Conservation (phyloP, 2,888 invertebrate genomes). For the Cerceris rybyensis region DNA sequence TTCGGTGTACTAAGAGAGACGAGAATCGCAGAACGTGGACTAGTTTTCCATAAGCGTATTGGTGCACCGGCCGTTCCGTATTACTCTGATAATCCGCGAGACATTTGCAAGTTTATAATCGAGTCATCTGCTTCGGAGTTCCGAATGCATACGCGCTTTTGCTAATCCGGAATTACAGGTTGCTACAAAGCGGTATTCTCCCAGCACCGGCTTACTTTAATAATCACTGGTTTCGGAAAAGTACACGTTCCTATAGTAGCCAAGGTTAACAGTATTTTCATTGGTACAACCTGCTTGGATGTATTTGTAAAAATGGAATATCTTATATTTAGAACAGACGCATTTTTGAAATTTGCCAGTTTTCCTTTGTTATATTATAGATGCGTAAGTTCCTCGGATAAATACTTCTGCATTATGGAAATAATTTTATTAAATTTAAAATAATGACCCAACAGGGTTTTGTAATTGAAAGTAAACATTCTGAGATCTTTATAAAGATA, state of each 20-base stretch:
- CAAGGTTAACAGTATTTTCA: too few relatives aligned
- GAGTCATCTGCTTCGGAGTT: constrained; percentile 20
- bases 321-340: too few relatives aligned
- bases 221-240: neutral
- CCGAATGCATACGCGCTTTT: constrained; percentile 5
- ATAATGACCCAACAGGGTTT: too few relatives aligned
- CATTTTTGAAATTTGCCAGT: too few relatives aligned
- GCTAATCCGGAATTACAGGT: constrained; percentile 36
- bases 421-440: too few relatives aligned
- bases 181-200: neutral
- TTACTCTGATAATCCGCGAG: constrained; percentile 49
- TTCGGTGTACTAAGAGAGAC: neutral
- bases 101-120: constrained; percentile 46
- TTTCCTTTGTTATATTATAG: too few relatives aligned
- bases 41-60: constrained; percentile 45
- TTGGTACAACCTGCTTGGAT: too few relatives aligned
- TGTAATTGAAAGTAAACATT: too few relatives aligned
- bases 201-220: neutral
- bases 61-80: constrained; percentile 19
- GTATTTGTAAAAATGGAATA: too few relatives aligned
- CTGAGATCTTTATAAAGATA: too few relatives aligned
- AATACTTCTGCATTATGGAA: too few relatives aligned
- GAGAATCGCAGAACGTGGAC: constrained; percentile 12
- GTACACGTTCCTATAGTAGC: neutral
- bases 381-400: too few relatives aligned